Conservation (phyloP, 1,140 invertebrate genomes). For the Drosophila lacertosa region DNA sequence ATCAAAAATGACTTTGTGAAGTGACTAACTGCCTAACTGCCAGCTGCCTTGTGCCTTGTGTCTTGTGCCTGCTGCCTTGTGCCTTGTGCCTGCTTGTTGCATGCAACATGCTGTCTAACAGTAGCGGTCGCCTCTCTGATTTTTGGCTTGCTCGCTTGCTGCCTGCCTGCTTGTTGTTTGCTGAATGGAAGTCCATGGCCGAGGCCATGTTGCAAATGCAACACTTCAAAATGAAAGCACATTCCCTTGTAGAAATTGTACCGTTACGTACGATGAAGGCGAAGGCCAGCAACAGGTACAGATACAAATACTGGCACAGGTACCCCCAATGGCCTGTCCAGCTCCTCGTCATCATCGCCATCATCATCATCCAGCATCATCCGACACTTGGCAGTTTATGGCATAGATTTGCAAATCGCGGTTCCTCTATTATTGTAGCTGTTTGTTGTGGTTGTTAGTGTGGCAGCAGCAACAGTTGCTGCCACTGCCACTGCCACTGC, state of each 20-base stretch:
- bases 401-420: conserved; percentile 79
- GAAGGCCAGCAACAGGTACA: conserved; percentile 24
- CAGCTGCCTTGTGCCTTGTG: conserved; percentile 57
- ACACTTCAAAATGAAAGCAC: conserved; percentile 83
- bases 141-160: conserved; percentile 6
- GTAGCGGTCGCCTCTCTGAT: conserved; percentile 27
- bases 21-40: conserved; percentile 80
- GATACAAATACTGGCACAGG: conserved; percentile 14
- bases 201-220: conserved; percentile 60
- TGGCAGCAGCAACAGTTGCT: conserved; percentile 54
- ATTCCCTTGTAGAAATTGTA: conserved; percentile 82
- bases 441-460: conserved; percentile 77
- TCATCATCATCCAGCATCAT: conserved; percentile 63
- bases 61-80: conserved; percentile 40
- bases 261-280: conserved; percentile 69
- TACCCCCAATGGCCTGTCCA: conserved; percentile 33
- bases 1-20: conserved; percentile 83
- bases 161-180: conserved; percentile 36
- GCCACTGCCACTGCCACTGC: conserved; percentile 46
- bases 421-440: conserved; percentile 77
- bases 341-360: conserved; percentile 4
- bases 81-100: no score
- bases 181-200: conserved; percentile 47
- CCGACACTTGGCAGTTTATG: conserved; percentile 80
- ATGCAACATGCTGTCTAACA: conserved; percentile 58